A percentile compares a stretch with the other conserved stretches of the same genome.
These are phyloP conservation scores for Drosophila pectinifera DNA, from an alignment of 1,140 invertebrate species.

Conservation along the genomic window DNA sequence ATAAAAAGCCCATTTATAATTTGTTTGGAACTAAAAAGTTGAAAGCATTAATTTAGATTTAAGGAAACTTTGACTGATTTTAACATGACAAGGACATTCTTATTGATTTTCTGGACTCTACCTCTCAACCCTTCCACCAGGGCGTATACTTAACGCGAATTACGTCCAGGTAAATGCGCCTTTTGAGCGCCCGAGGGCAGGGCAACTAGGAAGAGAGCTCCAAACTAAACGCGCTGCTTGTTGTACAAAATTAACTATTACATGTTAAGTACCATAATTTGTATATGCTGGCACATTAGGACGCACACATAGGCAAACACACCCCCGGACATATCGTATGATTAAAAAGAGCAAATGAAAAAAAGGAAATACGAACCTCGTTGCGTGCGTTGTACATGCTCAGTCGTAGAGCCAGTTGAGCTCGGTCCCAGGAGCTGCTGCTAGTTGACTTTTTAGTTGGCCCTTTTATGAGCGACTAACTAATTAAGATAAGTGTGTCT, in stretches of 20 bases:
- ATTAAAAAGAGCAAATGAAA: conserved; percentile 32
- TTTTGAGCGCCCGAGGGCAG: not conserved
- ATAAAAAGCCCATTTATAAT: not conserved
- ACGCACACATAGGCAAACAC: conserved; percentile 9
- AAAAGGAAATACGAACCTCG: not conserved
- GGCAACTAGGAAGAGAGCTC: conserved; percentile 2
- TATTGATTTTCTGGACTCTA: not conserved
- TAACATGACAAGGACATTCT: not conserved
- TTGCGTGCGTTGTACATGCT: conserved; percentile 26
- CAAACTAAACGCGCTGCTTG: conserved; percentile 47
- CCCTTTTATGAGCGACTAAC: conserved; percentile 70
- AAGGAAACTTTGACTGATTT: not conserved
- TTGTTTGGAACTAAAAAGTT: not conserved
- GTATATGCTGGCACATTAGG: conserved; percentile 44
- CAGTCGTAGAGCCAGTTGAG: conserved; percentile 15
- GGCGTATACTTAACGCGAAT: conserved; percentile 47
- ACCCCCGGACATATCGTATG: conserved; percentile 19
- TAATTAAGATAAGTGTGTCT: conserved; percentile 84
- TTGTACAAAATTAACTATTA: conserved; percentile 54
- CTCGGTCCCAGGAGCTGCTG: conserved; percentile 25
- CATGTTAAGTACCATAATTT: conserved; percentile 53
- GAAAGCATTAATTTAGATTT: not conserved
- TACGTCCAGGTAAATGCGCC: conserved; percentile 28
- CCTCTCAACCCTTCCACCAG: conserved; percentile 1
- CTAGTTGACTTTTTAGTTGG: conserved; percentile 43